Percentiles rank a stretch among this genome's conserved stretches.
Conservation (phyloP, 1,140 invertebrate species). For the Heliconius hewitsoni region DNA sequence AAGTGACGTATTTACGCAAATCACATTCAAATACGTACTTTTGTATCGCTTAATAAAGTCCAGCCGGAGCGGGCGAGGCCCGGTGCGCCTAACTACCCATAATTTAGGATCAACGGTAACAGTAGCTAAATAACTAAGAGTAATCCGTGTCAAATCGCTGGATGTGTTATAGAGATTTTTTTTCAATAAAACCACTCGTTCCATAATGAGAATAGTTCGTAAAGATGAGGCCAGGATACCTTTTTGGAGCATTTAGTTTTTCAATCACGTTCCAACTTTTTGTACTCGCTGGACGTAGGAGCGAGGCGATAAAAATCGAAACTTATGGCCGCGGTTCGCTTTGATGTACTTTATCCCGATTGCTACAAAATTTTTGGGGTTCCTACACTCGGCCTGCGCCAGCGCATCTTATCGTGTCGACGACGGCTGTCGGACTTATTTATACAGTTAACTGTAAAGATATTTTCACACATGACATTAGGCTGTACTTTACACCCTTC, state of each 20-base stretch:
- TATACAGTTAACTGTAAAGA: slow-evolving; percentile 33
- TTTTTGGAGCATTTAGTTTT: slow-evolving; percentile 69
- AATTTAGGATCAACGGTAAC: slow-evolving; percentile 72
- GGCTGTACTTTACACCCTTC: slow-evolving; percentile 27
- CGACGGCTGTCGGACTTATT: slow-evolving; percentile 31
- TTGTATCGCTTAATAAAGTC: slow-evolving; percentile 57
- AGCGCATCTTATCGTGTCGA: slow-evolving; percentile 19
- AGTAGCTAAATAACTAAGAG: slow-evolving; percentile 66
- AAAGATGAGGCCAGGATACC: slow-evolving; percentile 40
- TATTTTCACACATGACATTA: slow-evolving; percentile 36
- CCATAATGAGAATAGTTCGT: slow-evolving; percentile 59
- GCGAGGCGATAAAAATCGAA: slow-evolving; percentile 70
- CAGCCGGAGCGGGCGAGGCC: slow-evolving; percentile 25
- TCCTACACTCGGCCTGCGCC: slow-evolving; percentile 29
- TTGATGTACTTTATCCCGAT: slow-evolving; percentile 67
- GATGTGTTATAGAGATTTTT: slow-evolving; percentile 51
- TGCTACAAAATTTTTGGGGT: slow-evolving; percentile 53
- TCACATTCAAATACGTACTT: slow-evolving; percentile 54
- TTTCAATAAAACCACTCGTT: slow-evolving; percentile 66
- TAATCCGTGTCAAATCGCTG: slow-evolving; percentile 71
- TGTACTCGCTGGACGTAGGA: slow-evolving; percentile 49
- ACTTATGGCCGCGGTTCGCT: slow-evolving; percentile 70
- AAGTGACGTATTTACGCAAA: slow-evolving; percentile 64
- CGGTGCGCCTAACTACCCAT: slow-evolving; percentile 50
- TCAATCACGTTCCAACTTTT: slow-evolving; percentile 69